Conservation (phyloP, 2,113 vertebrate species). For the Xiphorhynchus elegans region DNA sequence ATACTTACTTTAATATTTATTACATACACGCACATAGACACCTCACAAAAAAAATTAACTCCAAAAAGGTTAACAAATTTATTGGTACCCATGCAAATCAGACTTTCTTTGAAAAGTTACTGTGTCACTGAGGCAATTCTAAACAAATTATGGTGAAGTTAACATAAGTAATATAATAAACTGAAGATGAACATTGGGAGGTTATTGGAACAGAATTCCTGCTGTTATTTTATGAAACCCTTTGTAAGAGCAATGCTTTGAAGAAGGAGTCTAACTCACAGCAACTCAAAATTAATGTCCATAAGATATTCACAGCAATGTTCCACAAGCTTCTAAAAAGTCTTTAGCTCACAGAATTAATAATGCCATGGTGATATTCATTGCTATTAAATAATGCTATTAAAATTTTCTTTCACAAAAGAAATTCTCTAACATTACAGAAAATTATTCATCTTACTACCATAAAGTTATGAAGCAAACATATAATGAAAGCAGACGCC, state of each 20-base stretch:
- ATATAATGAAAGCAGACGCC: not conserved
- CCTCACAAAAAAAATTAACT: not conserved
- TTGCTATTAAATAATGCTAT: conserved; percentile 12
- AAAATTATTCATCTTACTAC: not conserved
- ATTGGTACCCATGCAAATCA: not conserved
- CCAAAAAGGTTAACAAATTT: not conserved
- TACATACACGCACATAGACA: not conserved
- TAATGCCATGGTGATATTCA: not conserved
- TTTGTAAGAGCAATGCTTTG: not conserved
- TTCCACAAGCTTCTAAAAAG: not conserved
- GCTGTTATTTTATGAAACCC: not conserved
- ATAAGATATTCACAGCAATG: not conserved
- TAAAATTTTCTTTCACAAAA: not conserved
- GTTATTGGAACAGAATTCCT: not conserved
- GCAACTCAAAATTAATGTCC: not conserved
- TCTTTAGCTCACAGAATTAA: conserved; percentile 3
- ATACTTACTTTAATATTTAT: not conserved
- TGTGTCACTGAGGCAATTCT: not conserved
- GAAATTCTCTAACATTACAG: not conserved
- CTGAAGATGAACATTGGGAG: not conserved
- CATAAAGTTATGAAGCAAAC: not conserved
- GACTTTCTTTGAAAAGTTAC: not conserved
- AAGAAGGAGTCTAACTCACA: not conserved
- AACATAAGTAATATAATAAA: not conserved
- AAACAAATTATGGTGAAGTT: not conserved